Percentiles rank a stretch among this genome's conserved stretches.
These are phyloP conservation scores for Orchestia grillus DNA, from an alignment of 1,140 invertebrate species.

Conservation along the genomic window DNA sequence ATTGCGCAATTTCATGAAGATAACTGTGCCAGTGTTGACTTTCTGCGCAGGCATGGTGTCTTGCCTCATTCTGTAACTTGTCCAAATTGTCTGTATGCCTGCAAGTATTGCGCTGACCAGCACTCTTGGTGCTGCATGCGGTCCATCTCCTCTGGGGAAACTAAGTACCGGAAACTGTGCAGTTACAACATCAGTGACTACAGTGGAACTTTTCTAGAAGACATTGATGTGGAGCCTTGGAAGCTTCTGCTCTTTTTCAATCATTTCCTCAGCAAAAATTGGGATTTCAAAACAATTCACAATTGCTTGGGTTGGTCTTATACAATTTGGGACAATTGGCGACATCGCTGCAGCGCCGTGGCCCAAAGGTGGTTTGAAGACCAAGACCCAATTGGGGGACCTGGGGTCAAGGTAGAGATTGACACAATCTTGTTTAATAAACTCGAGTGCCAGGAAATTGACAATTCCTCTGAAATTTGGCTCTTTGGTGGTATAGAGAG, in stretches of 20 bases:
- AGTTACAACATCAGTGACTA: not conserved
- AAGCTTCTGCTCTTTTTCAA: not conserved
- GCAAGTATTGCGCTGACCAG: not conserved
- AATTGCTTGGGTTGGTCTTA: not conserved
- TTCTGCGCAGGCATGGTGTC: not conserved
- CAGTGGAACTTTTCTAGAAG: not conserved
- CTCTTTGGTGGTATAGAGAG: constrained; percentile 14
- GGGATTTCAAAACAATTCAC: constrained; percentile 14
- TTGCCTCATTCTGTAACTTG: not conserved
- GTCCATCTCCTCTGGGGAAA: not conserved
- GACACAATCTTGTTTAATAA: not conserved
- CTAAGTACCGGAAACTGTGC: not conserved
- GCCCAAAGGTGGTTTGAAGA: not conserved
- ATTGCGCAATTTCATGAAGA: constrained; percentile 14
- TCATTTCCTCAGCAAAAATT: constrained; percentile 26
- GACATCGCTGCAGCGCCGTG: not conserved
- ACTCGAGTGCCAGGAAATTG: not conserved
- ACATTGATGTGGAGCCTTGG: not conserved
- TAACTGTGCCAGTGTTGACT: not conserved
- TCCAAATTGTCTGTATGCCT: not conserved
- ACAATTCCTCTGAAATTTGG: not conserved
- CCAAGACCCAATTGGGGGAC: not conserved
- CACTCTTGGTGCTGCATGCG: not conserved
- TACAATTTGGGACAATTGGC: not conserved
- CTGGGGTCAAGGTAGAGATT: not conserved